Conservation (phyloP, 2,113 vertebrate species). For the Sigmodon hispidus region DNA sequence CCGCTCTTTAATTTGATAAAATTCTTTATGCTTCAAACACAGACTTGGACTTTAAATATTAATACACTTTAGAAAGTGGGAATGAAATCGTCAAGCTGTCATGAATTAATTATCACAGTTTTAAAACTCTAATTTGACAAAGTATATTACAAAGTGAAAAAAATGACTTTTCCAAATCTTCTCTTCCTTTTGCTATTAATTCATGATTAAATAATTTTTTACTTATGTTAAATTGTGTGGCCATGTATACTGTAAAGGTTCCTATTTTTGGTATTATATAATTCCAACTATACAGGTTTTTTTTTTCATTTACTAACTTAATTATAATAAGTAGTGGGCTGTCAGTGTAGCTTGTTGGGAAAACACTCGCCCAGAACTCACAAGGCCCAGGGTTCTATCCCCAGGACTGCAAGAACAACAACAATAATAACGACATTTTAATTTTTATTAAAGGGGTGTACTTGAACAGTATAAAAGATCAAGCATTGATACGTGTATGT, state of each 20-base stretch:
- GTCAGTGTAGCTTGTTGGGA: background rate
- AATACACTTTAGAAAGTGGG: constrained; percentile 66
- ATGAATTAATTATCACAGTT: constrained; percentile 77
- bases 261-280: constrained; percentile 4
- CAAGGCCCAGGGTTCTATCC: background rate
- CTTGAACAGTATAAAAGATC: constrained; percentile 17
- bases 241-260: constrained; percentile 29
- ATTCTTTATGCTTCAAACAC: constrained; percentile 65
- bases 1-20: constrained; percentile 73
- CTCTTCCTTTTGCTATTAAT: constrained; percentile 59
- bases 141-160: constrained; percentile 59
- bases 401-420: background rate
- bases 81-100: constrained; percentile 68
- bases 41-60: constrained; percentile 73
- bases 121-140: constrained; percentile 66
- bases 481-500: background rate
- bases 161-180: constrained; percentile 61
- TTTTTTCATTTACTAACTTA: constrained; percentile 17
- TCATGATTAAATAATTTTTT: constrained; percentile 58
- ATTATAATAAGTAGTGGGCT: background rate
- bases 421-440: background rate
- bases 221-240: constrained; percentile 31
- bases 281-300: constrained; percentile 9
- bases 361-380: background rate
- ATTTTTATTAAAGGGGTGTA: background rate